Evolutionary conservation across 2,888 invertebrate genomes (phyloP).

Genomic region (Lasioglossum malachurum): DNA sequence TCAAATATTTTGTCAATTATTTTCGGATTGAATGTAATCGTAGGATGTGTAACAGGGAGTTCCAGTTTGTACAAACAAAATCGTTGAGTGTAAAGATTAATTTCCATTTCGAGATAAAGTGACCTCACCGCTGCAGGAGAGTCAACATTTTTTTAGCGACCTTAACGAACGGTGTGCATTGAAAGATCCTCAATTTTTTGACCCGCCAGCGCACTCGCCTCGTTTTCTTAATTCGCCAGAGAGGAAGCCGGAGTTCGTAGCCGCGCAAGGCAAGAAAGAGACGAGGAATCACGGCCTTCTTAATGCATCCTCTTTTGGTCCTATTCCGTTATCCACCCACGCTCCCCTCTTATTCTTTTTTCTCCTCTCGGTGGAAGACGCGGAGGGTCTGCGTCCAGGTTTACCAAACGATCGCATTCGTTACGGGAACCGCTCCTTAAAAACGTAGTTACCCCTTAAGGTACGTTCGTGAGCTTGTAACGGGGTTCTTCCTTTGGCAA

Average conservation of each 20-base stretch:
- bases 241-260: background rate
- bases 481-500: slow-evolving; percentile 50
- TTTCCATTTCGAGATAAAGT: too few species aligned
- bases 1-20: too few species aligned
- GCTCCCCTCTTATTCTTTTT: slow-evolving; percentile 33
- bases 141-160: background rate
- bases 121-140: background rate
- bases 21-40: too few species aligned
- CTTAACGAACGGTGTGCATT: background rate
- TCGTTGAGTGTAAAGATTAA: too few species aligned
- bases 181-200: background rate
- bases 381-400: slow-evolving; percentile 66
- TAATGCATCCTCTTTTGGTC: slow-evolving; percentile 52
- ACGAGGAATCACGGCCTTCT: slow-evolving; percentile 19
- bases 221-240: slow-evolving; percentile 26
- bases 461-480: slow-evolving; percentile 49
- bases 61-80: too few species aligned
- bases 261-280: slow-evolving; percentile 20
- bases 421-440: slow-evolving; percentile 76
- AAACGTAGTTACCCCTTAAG: slow-evolving; percentile 70
- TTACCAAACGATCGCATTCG: slow-evolving; percentile 74
- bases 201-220: background rate
- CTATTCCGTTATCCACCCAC: slow-evolving; percentile 61
- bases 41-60: too few species aligned
- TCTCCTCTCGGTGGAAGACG: slow-evolving; percentile 40